Evolutionary conservation across 2,113 vertebrate species (phyloP).

Genomic region (Rallus limicola): DNA sequence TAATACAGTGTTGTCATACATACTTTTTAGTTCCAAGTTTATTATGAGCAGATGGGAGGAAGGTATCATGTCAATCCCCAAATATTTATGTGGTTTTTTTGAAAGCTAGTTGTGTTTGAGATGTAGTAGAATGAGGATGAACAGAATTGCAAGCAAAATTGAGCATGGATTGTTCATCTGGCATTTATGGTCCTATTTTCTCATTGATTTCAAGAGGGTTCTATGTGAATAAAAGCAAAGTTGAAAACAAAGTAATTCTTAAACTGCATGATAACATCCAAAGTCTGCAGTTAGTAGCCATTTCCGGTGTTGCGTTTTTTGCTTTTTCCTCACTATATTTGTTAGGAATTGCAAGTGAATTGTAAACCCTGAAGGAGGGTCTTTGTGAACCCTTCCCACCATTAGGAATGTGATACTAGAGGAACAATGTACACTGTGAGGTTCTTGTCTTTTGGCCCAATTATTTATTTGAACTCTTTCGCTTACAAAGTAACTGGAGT

Average conservation of each 20-base stretch:
- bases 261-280: background rate
- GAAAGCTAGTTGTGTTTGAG: background rate
- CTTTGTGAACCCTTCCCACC: background rate
- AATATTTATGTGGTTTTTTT: slow-evolving; percentile 33
- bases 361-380: background rate
- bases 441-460: background rate
- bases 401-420: background rate
- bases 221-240: background rate
- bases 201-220: background rate
- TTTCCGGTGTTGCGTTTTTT: background rate
- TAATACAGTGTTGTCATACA: slow-evolving; percentile 12
- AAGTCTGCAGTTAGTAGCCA: background rate
- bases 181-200: background rate
- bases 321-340: background rate
- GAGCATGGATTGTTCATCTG: background rate
- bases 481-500: background rate
- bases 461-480: background rate
- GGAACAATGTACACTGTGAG: fast-evolving
- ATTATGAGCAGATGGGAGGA: slow-evolving; percentile 49
- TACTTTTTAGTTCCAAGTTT: slow-evolving; percentile 34
- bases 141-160: background rate
- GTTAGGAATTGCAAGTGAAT: background rate
- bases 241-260: background rate
- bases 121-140: background rate
- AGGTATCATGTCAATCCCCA: background rate